phyloP scores from a whole-genome alignment of 2,797 vertebrate genomes.

The Meriones psammophilus region DNA sequence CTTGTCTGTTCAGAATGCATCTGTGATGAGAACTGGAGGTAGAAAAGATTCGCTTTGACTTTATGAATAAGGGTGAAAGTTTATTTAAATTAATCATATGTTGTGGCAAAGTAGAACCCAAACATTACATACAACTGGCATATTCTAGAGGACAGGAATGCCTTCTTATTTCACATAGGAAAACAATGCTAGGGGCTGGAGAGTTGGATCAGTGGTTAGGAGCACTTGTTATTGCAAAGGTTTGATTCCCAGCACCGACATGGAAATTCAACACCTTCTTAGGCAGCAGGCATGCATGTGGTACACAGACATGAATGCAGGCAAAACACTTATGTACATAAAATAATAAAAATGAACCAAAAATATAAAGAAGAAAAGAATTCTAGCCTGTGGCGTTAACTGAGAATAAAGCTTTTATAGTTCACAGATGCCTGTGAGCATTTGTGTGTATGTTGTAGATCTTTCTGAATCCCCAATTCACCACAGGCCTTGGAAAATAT shows the following conservation, averaged over 20 bases:
- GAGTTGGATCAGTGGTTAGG: background rate
- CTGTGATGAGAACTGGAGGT: conserved; percentile 37
- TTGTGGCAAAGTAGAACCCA: conserved; percentile 16
- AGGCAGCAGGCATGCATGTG: background rate
- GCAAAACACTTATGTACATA: background rate
- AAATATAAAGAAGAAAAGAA: conserved; percentile 4
- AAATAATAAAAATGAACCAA: background rate
- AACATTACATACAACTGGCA: conserved; percentile 47
- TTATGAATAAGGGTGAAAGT: conserved; percentile 40
- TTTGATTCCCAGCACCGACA: background rate
- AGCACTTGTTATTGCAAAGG: background rate
- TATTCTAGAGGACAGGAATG: background rate
- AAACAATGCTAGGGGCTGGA: background rate
- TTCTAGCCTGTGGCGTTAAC: background rate
- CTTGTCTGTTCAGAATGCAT: conserved; percentile 64
- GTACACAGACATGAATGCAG: background rate
- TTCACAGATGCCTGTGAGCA: background rate
- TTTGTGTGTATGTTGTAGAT: background rate
- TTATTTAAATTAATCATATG: conserved; percentile 57
- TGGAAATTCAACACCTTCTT: background rate
- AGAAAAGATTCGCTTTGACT: conserved; percentile 33
- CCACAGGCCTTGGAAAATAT: background rate
- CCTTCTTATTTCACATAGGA: background rate
- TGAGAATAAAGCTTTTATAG: background rate
- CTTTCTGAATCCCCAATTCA: background rate